phyloP scores from a whole-genome alignment of 2,797 vertebrate species.

The Enteromius afrohamiltoni region DNA sequence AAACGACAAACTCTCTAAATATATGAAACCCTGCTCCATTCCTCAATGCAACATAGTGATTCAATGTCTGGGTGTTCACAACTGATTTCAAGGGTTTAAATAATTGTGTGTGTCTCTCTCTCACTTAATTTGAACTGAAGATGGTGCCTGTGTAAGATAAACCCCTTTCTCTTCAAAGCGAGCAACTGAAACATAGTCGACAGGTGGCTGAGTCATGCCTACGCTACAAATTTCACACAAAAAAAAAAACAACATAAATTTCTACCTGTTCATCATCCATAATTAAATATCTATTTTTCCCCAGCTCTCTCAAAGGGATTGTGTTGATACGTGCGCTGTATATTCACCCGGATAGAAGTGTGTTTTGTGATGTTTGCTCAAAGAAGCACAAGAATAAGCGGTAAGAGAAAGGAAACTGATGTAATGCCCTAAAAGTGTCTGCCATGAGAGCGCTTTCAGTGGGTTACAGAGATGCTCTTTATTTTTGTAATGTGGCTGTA shows the following conservation, averaged over 20 bases:
- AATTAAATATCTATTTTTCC: slow-evolving; percentile 49
- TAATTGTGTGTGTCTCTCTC: background rate
- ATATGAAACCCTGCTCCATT: slow-evolving; percentile 27
- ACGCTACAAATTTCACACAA: background rate
- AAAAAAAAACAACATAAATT: background rate
- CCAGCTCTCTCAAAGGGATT: slow-evolving; percentile 34
- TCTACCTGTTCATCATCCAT: slow-evolving; percentile 45
- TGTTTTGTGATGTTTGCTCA: slow-evolving; percentile 35
- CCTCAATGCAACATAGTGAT: slow-evolving; percentile 47
- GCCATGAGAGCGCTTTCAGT: slow-evolving; percentile 29
- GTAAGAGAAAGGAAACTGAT: slow-evolving; percentile 17
- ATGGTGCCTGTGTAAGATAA: slow-evolving; percentile 28
- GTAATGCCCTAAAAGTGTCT: slow-evolving; percentile 15
- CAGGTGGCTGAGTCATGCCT: slow-evolving; percentile 7
- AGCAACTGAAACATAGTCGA: slow-evolving; percentile 1
- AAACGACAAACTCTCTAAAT: slow-evolving; percentile 31
- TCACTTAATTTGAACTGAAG: slow-evolving; percentile 28
- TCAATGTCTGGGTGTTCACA: slow-evolving; percentile 48
- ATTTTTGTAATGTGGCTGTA: slow-evolving; percentile 62
- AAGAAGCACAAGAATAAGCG: slow-evolving; percentile 31
- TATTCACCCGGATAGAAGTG: slow-evolving; percentile 37
- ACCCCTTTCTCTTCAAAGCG: background rate
- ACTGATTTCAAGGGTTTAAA: slow-evolving; percentile 40
- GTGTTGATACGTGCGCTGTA: slow-evolving; percentile 35
- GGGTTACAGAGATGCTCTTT: slow-evolving; percentile 50